phyloP scores from a whole-genome alignment of 2,888 invertebrate species.

The Apodemia mormo region DNA sequence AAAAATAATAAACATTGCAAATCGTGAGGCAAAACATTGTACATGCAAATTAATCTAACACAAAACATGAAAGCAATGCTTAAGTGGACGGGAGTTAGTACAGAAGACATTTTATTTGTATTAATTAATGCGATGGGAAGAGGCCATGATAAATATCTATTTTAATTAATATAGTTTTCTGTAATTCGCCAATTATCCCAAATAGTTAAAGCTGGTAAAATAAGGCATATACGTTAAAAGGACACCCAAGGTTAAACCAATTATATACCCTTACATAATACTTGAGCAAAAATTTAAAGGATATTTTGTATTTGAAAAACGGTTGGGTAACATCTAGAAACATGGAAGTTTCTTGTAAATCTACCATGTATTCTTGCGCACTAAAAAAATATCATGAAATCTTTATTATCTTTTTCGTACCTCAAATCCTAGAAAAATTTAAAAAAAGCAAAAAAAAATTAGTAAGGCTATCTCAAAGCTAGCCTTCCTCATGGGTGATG shows the following conservation, averaged over 20 bases:
- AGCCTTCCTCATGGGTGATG: no score
- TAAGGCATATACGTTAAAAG: not conserved
- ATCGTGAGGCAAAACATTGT: conserved; percentile 74
- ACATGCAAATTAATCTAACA: conserved; percentile 74
- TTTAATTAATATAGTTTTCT: conserved; percentile 51
- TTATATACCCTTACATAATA: not conserved
- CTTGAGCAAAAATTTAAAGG: conserved; percentile 22
- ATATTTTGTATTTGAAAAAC: no score
- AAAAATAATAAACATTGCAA: conserved; percentile 46
- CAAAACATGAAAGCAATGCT: conserved; percentile 65
- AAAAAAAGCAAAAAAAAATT: no score
- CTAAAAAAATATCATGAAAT: no score
- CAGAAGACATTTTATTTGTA: conserved; percentile 35
- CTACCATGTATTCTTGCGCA: no score
- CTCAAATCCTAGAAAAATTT: no score
- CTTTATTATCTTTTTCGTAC: no score
- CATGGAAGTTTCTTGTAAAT: no score
- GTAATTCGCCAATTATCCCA: conserved; percentile 56
- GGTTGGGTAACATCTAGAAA: no score
- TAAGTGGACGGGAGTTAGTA: conserved; percentile 50
- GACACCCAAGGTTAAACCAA: no score
- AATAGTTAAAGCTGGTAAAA: not conserved
- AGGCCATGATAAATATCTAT: conserved; percentile 76
- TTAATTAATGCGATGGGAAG: conserved; percentile 60
- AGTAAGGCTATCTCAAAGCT: no score